Evolutionary conservation across 2,888 invertebrate species (phyloP).

Genomic region (Limnephilus lunatus): DNA sequence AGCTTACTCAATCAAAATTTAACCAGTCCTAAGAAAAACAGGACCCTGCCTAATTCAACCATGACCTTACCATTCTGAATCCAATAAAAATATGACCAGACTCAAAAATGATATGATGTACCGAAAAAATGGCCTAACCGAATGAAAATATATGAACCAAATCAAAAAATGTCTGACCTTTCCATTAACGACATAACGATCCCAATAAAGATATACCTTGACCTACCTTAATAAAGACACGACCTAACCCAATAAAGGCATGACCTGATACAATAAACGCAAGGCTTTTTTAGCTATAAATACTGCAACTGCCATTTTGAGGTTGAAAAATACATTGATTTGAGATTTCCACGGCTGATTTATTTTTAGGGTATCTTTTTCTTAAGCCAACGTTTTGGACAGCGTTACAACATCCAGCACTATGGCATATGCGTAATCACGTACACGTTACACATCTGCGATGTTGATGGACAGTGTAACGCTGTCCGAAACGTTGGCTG

Average conservation of each 20-base stretch:
- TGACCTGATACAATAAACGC: too few relatives aligned
- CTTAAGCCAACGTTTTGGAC: too few relatives aligned
- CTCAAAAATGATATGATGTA: background rate
- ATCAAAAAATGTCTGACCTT: too few relatives aligned
- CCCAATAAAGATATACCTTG: background rate
- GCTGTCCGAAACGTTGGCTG: too few relatives aligned
- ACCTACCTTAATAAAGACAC: background rate
- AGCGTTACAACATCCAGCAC: too few relatives aligned
- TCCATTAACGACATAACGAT: background rate
- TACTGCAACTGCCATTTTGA: background rate
- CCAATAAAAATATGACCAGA: background rate
- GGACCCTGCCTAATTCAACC: background rate
- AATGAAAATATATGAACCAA: background rate
- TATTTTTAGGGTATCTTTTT: too few relatives aligned
- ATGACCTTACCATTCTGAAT: background rate
- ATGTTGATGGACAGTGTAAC: too few relatives aligned
- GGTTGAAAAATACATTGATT: background rate
- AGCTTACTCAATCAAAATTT: background rate
- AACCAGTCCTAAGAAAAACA: background rate
- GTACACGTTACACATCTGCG: too few relatives aligned
- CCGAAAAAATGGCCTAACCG: background rate
- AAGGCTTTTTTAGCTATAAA: background rate
- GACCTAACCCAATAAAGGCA: background rate
- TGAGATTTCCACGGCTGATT: too few relatives aligned
- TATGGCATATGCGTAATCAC: too few relatives aligned